phyloP scores from a whole-genome alignment of 1,140 invertebrate species.

The Theocolax elegans region DNA sequence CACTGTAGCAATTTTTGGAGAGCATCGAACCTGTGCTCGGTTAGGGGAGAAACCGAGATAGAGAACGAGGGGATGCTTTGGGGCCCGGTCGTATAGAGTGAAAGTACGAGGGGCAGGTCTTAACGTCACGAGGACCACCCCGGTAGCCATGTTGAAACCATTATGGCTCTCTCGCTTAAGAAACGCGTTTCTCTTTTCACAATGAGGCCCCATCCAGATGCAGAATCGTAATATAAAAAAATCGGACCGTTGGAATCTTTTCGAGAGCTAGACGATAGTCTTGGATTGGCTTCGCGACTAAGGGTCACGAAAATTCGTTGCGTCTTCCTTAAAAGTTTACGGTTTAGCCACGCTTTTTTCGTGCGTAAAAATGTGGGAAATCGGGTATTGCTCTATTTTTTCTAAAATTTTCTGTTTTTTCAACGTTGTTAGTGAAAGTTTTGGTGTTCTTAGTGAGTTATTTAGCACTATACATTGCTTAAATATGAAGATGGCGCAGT shows the following conservation, averaged over 20 bases:
- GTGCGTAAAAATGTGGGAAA: too few species aligned
- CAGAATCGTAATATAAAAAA: constrained; percentile 6
- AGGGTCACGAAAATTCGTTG: constrained; percentile 47
- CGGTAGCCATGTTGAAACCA: constrained; percentile 38
- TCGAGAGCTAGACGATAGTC: constrained; percentile 55
- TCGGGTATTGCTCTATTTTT: too few species aligned
- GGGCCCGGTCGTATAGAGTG: constrained; percentile 7
- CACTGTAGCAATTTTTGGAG: constrained; percentile 12
- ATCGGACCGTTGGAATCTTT: constrained; percentile 55
- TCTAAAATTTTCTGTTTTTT: too few species aligned
- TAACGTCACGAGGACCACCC: constrained; percentile 35
- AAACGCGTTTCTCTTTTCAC: constrained; percentile 14
- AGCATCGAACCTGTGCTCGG: neutral
- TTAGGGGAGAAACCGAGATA: constrained; percentile 28
- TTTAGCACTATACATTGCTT: too few species aligned
- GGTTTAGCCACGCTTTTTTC: too few species aligned
- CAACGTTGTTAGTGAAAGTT: too few species aligned
- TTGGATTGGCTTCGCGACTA: constrained; percentile 52
- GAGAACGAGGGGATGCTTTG: constrained; percentile 22
- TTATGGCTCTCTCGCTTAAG: constrained; percentile 17
- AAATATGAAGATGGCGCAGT: too few species aligned
- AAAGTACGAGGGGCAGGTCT: constrained; percentile 38
- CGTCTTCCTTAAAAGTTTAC: neutral
- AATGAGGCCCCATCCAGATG: constrained; percentile 16
- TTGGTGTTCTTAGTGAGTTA: too few species aligned